Conservation (phyloP, 2,888 invertebrate genomes). For the Carcina quercana region DNA sequence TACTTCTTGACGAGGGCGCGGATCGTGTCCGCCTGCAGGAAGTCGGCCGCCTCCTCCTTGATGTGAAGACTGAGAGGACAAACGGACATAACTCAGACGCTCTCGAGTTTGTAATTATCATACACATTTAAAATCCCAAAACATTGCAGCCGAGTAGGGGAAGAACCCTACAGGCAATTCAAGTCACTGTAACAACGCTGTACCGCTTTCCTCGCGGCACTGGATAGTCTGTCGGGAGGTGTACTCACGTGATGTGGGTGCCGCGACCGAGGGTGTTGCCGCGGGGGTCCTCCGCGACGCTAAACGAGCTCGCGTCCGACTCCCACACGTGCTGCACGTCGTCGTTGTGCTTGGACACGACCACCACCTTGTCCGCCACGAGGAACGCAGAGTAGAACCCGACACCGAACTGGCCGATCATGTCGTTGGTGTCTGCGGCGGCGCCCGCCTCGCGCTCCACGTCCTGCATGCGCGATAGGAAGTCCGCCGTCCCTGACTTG, state of each 20-base stretch:
- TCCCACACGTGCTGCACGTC: constrained; percentile 98
- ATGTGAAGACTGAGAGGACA: constrained; percentile 81
- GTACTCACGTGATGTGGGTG: constrained; percentile 82
- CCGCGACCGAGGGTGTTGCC: constrained; percentile 94
- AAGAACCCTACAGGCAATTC: too few relatives aligned
- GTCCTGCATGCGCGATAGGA: constrained; percentile 92
- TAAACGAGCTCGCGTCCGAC: constrained; percentile 93
- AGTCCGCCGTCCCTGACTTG: constrained; percentile 97
- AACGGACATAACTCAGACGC: background rate
- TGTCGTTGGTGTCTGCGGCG: constrained; percentile 89
- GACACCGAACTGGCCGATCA: constrained; percentile 99
- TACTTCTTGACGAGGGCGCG: constrained; percentile 96
- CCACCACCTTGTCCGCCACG: constrained; percentile 96
- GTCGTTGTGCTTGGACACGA: constrained; percentile 95
- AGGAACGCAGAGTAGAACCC: constrained; percentile 99
- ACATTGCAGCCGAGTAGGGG: too few relatives aligned
- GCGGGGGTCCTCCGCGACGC: constrained; percentile 94
- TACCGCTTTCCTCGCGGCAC: too few relatives aligned
- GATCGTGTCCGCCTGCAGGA: constrained; percentile 93
- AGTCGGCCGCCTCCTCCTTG: constrained; percentile 98
- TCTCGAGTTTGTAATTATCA: background rate
- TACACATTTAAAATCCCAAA: too few relatives aligned
- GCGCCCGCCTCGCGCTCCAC: constrained; percentile 42
- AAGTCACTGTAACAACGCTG: too few relatives aligned
- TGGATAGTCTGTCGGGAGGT: background rate